These are phyloP conservation scores for Pseudois nayaur DNA, from an alignment of 2,113 vertebrate genomes.

Conservation along the genomic window DNA sequence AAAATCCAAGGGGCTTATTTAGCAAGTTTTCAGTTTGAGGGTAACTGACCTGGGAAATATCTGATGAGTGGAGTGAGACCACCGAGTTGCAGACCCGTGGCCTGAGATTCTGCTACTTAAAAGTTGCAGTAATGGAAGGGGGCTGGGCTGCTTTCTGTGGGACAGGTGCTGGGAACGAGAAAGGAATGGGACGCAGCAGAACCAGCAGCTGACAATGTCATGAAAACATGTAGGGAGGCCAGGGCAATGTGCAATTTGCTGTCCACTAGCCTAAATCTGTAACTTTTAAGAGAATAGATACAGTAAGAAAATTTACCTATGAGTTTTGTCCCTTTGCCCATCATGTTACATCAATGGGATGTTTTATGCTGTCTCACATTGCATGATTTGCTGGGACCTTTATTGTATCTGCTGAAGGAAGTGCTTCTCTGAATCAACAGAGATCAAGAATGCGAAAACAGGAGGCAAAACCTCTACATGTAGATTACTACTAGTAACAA, in stretches of 20 bases:
- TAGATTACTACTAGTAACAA: neutral
- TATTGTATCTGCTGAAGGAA: neutral
- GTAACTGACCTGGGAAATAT: neutral
- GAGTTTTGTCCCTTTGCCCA: neutral
- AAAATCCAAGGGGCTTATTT: neutral
- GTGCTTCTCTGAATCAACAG: neutral
- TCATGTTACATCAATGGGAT: neutral
- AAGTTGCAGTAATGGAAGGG: accelerated
- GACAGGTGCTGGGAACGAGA: neutral
- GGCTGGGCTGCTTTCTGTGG: neutral
- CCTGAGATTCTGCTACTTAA: neutral
- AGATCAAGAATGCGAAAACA: neutral
- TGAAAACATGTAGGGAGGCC: neutral
- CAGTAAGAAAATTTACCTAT: neutral
- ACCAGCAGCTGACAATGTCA: neutral
- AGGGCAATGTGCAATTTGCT: neutral
- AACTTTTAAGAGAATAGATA: neutral
- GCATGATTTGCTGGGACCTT: neutral
- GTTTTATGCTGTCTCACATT: neutral
- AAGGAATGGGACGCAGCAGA: accelerated
- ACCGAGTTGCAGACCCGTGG: neutral
- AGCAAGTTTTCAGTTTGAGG: neutral
- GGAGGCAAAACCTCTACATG: neutral
- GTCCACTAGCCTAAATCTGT: neutral
- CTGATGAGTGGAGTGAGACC: neutral